Evolutionary conservation across 2,888 invertebrate genomes (phyloP).

Genomic region (Mythimna impura): DNA sequence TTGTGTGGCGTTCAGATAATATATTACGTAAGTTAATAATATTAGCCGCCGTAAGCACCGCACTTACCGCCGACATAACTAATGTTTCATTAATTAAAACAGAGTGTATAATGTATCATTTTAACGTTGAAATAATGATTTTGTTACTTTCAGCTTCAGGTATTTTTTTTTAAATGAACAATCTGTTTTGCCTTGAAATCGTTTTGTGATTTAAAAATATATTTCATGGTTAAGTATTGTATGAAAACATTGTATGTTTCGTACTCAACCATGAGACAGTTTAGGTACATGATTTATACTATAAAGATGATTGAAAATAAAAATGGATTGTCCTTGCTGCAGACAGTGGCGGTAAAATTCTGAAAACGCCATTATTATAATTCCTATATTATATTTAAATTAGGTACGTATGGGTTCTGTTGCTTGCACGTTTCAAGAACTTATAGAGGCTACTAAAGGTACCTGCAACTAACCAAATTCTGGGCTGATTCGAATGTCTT

Average conservation of each 20-base stretch:
- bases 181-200: not conserved
- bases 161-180: not conserved
- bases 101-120: slow-evolving; percentile 11
- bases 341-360: too few species aligned
- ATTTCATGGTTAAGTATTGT: not conserved
- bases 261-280: not conserved
- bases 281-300: too few species aligned
- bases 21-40: slow-evolving; percentile 24
- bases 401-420: not conserved
- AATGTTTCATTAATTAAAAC: slow-evolving; percentile 37
- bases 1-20: slow-evolving; percentile 21
- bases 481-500: not conserved
- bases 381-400: too few species aligned
- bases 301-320: too few species aligned
- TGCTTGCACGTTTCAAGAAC: not conserved
- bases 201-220: not conserved
- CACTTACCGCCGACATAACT: slow-evolving; percentile 23
- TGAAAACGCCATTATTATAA: too few species aligned
- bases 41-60: slow-evolving; percentile 26
- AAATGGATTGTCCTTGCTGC: too few species aligned
- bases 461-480: not conserved
- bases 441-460: not conserved
- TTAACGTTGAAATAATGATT: slow-evolving; percentile 19
- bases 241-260: not conserved
- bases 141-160: slow-evolving; percentile 1